These are phyloP conservation scores for Uromys caudimaculatus DNA, from an alignment of 2,797 vertebrate species.

Conservation along the genomic window DNA sequence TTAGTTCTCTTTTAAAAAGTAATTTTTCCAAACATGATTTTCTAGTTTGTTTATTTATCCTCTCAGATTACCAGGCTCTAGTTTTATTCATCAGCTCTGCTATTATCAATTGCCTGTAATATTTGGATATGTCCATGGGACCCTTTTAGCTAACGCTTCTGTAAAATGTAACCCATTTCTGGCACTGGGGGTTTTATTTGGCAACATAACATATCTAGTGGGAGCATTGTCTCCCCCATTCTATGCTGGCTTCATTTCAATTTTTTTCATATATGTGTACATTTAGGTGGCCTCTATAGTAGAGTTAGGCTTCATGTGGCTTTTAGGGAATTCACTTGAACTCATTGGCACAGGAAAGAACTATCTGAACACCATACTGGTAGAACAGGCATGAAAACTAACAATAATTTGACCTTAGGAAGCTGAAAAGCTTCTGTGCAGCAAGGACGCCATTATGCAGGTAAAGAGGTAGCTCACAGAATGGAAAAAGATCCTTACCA, in stretches of 20 bases:
- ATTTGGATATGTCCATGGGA: background rate
- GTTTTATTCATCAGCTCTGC: slow-evolving; percentile 19
- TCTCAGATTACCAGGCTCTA: background rate
- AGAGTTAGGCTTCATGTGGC: background rate
- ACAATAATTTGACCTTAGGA: background rate
- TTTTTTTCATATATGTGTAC: background rate
- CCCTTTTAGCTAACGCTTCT: background rate
- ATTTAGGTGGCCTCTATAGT: background rate
- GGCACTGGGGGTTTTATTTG: background rate
- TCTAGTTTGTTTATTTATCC: background rate
- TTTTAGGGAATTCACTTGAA: background rate
- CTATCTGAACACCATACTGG: background rate
- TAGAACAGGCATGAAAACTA: background rate
- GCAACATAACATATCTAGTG: background rate
- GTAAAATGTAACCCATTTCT: background rate
- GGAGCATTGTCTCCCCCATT: background rate
- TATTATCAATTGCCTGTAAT: background rate
- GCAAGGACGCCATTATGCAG: background rate
- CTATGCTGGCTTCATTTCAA: background rate
- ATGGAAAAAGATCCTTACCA: background rate
- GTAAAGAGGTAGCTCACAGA: background rate
- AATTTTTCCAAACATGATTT: slow-evolving; percentile 3
- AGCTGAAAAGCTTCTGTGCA: background rate
- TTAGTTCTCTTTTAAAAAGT: slow-evolving; percentile 1
- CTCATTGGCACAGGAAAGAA: background rate